phyloP scores from a whole-genome alignment of 1,140 invertebrate species.

The Drosophila hydei region DNA sequence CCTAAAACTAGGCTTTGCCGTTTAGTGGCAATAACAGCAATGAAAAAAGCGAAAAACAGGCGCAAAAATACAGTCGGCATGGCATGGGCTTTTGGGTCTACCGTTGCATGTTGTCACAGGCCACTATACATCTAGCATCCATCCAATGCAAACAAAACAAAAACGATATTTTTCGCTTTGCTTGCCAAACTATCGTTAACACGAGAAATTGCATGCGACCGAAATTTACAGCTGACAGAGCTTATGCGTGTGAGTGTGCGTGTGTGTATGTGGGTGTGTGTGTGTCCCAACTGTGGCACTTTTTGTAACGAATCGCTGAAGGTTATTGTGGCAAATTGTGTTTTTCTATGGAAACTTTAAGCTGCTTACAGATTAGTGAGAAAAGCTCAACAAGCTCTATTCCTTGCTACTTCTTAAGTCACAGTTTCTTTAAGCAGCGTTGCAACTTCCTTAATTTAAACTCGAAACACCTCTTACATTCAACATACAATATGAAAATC shows the following conservation, averaged over 20 bases:
- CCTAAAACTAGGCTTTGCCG: conserved; percentile 77
- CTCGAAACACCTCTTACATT: too few relatives aligned
- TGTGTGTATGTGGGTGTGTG: conserved; percentile 3
- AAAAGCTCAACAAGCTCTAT: conserved; percentile 29
- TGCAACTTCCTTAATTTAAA: too few relatives aligned
- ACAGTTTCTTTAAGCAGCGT: conserved; percentile 4
- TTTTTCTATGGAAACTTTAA: conserved; percentile 69
- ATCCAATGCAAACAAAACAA: conserved; percentile 70
- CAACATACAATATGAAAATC: too few relatives aligned
- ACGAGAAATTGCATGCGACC: conserved; percentile 72
- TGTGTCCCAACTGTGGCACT: conserved; percentile 51
- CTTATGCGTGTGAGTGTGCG: background rate
- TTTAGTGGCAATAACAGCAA: conserved; percentile 77
- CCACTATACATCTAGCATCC: conserved; percentile 18
- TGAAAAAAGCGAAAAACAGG: conserved; percentile 37
- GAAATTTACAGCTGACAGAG: conserved; percentile 12
- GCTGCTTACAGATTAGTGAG: conserved; percentile 61
- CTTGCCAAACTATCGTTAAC: conserved; percentile 74
- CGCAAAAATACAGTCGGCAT: background rate
- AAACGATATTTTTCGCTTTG: conserved; percentile 50
- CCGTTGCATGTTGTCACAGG: conserved; percentile 73
- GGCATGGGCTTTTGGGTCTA: conserved; percentile 22
- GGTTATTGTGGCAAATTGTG: conserved; percentile 68
- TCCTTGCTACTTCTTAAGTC: conserved; percentile 6
- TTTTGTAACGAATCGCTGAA: conserved; percentile 44